These are phyloP conservation scores for Dyspetes luteomarginatus DNA, from an alignment of 2,888 invertebrate genomes.

Conservation along the genomic window DNA sequence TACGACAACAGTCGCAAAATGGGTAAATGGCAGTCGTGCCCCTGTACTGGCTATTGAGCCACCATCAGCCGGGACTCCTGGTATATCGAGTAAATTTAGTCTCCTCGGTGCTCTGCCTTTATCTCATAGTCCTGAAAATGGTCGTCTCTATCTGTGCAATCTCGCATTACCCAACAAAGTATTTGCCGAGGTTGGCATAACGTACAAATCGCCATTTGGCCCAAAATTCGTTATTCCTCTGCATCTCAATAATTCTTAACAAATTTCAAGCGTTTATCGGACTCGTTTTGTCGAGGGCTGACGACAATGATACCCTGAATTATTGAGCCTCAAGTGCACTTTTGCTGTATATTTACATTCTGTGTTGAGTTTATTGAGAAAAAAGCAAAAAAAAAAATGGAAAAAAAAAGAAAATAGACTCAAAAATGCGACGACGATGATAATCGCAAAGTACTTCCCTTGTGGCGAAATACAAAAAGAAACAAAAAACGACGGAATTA, in stretches of 20 bases:
- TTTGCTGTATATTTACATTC: conserved; percentile 35
- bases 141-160: conserved; percentile 93
- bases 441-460: conserved; percentile 27
- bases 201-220: conserved; percentile 93
- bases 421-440: conserved; percentile 4
- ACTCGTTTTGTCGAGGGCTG: conserved; percentile 18
- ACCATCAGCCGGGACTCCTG: conserved; percentile 87
- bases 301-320: conserved; percentile 39
- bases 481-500: no score
- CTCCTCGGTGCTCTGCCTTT: conserved; percentile 90
- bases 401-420: not conserved
- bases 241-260: conserved; percentile 84
- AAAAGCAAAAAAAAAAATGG: conserved; percentile 16
- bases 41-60: conserved; percentile 91
- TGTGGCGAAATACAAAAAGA: not conserved
- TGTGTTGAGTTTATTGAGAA: not conserved
- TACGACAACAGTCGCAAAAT: conserved; percentile 86
- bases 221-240: conserved; percentile 92
- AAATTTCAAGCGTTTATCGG: conserved; percentile 66
- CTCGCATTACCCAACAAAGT: conserved; percentile 92
- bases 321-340: conserved; percentile 43
- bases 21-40: conserved; percentile 89
- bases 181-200: conserved; percentile 90
- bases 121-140: conserved; percentile 86
- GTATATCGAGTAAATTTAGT: conserved; percentile 87